Conservation (phyloP, 92 coral and sea anemone genomes). For the Epizoanthus scotinus region DNA sequence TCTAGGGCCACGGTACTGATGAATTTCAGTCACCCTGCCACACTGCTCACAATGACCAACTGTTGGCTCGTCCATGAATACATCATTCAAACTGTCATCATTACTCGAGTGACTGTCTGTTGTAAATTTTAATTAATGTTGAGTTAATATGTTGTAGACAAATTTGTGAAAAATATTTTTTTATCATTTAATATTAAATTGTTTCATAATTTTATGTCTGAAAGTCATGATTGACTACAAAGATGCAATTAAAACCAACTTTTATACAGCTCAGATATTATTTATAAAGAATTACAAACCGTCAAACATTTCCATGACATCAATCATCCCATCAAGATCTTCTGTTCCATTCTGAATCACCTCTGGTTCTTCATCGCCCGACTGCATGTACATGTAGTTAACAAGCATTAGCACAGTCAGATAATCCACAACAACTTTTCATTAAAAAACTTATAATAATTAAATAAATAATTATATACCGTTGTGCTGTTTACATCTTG, state of each 20-base stretch:
- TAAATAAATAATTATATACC: too few species aligned
- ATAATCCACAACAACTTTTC: too few species aligned
- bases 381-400: not conserved
- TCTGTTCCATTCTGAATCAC: conserved; percentile 30
- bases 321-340: conserved; percentile 22
- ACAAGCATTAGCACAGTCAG: too few species aligned
- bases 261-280: too few species aligned
- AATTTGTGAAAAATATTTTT: too few species aligned
- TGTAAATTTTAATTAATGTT: not conserved
- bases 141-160: too few species aligned
- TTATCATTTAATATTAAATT: too few species aligned
- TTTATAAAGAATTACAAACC: conserved; percentile 1
- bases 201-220: too few species aligned
- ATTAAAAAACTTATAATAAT: too few species aligned
- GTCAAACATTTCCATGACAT: conserved; percentile 34
- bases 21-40: conserved; percentile 74
- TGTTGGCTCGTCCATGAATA: conserved; percentile 67
- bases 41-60: conserved; percentile 87
- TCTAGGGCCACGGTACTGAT: conserved; percentile 82
- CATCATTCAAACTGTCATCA: conserved; percentile 78
- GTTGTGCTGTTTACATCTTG: too few species aligned
- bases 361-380: conserved; percentile 39
- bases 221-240: too few species aligned
- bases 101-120: conserved; percentile 81
- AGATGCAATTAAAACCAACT: too few species aligned